Conservation (phyloP, 2,888 invertebrate species). For the Drosophila subquinaria region DNA sequence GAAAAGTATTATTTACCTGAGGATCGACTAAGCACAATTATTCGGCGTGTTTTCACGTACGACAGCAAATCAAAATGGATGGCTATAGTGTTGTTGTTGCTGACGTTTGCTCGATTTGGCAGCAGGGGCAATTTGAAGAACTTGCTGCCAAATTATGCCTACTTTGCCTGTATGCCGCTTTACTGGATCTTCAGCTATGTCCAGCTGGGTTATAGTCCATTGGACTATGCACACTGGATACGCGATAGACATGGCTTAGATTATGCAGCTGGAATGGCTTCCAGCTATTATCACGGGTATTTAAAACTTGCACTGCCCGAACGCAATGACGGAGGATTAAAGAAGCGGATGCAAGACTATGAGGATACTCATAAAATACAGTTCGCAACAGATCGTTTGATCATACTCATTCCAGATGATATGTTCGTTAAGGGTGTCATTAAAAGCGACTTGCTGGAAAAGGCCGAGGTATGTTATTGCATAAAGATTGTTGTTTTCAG, state of each 20-base stretch:
- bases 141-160: conserved; percentile 37
- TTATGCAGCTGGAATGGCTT: conserved; percentile 83
- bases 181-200: conserved; percentile 63
- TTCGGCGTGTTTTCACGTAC: conserved; percentile 50
- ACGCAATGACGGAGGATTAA: conserved; percentile 64
- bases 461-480: conserved; percentile 55
- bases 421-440: conserved; percentile 74
- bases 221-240: conserved; percentile 74
- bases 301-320: conserved; percentile 76
- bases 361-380: conserved; percentile 62
- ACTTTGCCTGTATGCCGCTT: conserved; percentile 56
- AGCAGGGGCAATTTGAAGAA: conserved; percentile 22
- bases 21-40: conserved; percentile 52
- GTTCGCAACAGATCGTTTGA: conserved; percentile 75
- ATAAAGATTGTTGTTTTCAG: background rate
- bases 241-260: conserved; percentile 78
- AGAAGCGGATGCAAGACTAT: conserved; percentile 73
- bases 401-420: conserved; percentile 81
- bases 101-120: conserved; percentile 38
- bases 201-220: conserved; percentile 52
- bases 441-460: conserved; percentile 67
- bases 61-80: conserved; percentile 26
- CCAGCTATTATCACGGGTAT: conserved; percentile 83
- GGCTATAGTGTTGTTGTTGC: conserved; percentile 25
- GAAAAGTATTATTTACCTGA: conserved; percentile 63